Conservation (phyloP, 2,113 vertebrate genomes). For the Halcyon malimbica region DNA sequence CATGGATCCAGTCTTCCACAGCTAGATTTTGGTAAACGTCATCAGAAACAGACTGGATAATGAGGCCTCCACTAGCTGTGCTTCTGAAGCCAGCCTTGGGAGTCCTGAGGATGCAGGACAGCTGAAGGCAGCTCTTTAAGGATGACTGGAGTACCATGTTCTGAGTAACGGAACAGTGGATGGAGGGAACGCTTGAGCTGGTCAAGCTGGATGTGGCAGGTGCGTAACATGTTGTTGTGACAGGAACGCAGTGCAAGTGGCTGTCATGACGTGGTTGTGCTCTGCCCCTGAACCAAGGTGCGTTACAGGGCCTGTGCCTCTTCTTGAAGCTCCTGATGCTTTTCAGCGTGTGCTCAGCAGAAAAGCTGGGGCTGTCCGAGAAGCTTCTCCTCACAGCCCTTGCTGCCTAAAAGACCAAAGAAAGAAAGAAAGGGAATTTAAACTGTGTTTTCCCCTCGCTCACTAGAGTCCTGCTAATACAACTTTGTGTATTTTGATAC, state of each 20-base stretch:
- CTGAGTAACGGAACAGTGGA: neutral
- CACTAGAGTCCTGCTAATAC: neutral
- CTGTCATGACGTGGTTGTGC: neutral
- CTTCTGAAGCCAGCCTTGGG: constrained; percentile 67
- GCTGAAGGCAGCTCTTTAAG: constrained; percentile 66
- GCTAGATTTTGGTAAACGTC: constrained; percentile 91
- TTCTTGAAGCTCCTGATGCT: rapidly evolving
- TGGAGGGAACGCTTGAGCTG: neutral
- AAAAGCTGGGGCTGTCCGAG: rapidly evolving
- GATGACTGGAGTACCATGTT: constrained; percentile 67
- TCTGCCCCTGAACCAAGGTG: neutral
- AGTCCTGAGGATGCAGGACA: constrained; percentile 30
- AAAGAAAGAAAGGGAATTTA: neutral
- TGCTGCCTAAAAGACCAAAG: neutral
- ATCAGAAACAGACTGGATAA: constrained; percentile 85
- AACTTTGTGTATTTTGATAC: neutral
- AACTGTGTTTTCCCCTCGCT: neutral
- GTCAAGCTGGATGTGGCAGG: neutral
- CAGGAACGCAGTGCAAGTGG: neutral
- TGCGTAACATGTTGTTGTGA: neutral
- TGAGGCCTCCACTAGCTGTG: constrained; percentile 56
- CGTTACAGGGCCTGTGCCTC: neutral
- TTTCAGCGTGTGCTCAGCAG: rapidly evolving
- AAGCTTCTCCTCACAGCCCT: neutral
- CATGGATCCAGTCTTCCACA: constrained; percentile 94